Percentiles rank a stretch among this genome's conserved stretches.
Evolutionary conservation across 1,140 invertebrate species (phyloP).

Genomic region (Diplogasteroides magnus): DNA sequence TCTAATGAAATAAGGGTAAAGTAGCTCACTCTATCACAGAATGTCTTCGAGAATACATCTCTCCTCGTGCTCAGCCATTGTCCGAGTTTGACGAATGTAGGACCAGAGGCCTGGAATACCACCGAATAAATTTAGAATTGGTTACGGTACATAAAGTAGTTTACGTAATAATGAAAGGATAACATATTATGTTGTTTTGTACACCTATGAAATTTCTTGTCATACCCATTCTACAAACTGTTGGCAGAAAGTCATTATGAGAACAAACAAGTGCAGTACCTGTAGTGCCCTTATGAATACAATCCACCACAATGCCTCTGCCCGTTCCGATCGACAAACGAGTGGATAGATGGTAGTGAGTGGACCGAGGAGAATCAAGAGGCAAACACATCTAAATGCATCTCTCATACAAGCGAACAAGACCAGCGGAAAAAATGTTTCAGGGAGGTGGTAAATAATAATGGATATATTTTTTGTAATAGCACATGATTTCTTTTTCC

Average conservation of each 20-base stretch:
- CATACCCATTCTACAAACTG: neutral
- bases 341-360: neutral
- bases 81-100: constrained; percentile 62
- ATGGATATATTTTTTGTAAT: neutral
- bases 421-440: too few relatives aligned
- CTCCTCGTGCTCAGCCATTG: constrained; percentile 61
- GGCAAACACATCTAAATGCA: neutral
- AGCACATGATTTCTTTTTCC: neutral
- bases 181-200: neutral
- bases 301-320: neutral
- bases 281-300: neutral
- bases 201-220: neutral
- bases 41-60: constrained; percentile 58
- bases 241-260: neutral
- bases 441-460: too few relatives aligned
- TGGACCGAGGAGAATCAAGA: neutral
- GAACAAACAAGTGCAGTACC: neutral
- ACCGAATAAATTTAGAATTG: neutral
- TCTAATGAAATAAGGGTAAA: too few relatives aligned
- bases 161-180: neutral
- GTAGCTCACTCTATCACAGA: constrained; percentile 53
- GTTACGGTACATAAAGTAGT: neutral
- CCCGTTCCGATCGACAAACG: neutral
- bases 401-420: too few relatives aligned
- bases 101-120: constrained; percentile 58